Evolutionary conservation across 2,888 invertebrate genomes (phyloP).

Genomic region (Mesochorus sp.): DNA sequence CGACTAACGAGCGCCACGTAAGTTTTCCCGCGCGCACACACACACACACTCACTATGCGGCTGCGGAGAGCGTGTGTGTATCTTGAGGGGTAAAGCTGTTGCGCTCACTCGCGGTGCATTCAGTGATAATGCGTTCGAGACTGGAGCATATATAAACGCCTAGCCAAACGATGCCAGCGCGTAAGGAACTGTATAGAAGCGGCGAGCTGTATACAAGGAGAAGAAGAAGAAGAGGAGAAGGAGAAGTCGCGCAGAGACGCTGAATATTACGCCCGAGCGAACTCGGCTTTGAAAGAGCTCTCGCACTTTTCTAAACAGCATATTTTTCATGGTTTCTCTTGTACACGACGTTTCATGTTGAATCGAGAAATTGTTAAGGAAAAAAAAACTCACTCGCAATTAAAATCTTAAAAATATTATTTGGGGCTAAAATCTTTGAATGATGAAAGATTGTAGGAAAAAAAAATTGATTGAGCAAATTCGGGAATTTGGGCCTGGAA

Average conservation of each 20-base stretch:
- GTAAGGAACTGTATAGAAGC: not conserved
- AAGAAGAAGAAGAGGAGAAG: constrained; percentile 8
- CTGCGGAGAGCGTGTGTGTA: not conserved
- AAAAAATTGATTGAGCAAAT: no score
- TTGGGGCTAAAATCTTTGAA: no score
- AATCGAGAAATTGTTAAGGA: no score
- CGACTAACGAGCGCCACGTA: constrained; percentile 59
- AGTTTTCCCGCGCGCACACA: no score
- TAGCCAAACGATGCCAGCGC: constrained; percentile 38
- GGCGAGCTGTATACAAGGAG: not conserved
- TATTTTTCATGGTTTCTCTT: not conserved
- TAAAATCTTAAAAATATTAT: no score
- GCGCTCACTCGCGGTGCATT: constrained; percentile 36
- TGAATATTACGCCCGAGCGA: constrained; percentile 45
- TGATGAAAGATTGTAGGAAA: no score
- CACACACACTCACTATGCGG: no score
- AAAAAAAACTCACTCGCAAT: no score
- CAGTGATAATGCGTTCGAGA: constrained; percentile 57
- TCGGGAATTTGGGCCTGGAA: no score
- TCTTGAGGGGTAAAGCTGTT: constrained; percentile 16
- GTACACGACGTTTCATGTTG: not conserved
- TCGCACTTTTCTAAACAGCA: constrained; percentile 12
- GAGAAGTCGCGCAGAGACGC: constrained; percentile 31
- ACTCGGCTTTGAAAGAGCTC: constrained; percentile 38
- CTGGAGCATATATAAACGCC: no score